These are phyloP conservation scores for Rotaria socialis DNA, from an alignment of 2,888 invertebrate genomes.

Conservation along the genomic window DNA sequence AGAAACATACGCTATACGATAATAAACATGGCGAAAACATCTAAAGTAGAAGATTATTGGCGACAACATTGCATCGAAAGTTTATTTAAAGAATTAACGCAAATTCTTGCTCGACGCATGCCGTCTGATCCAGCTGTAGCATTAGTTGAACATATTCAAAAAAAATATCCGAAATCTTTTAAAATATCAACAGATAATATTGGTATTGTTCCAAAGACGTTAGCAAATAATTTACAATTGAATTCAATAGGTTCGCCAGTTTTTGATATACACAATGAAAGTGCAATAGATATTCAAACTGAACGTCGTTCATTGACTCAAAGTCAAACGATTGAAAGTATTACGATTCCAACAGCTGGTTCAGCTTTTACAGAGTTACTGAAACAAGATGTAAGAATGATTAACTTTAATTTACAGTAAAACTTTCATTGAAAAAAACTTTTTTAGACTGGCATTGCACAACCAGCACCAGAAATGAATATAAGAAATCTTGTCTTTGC, in stretches of 20 bases:
- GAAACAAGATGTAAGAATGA: background rate
- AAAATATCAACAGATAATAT: background rate
- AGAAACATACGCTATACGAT: too few species aligned
- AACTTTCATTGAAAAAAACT: background rate
- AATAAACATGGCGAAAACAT: background rate
- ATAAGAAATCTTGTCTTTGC: background rate
- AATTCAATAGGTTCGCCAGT: background rate
- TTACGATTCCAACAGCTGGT: background rate
- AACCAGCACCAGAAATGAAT: background rate
- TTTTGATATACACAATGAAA: background rate
- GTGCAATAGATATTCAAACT: background rate
- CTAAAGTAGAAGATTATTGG: constrained; percentile 30
- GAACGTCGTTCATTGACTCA: background rate
- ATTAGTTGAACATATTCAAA: constrained; percentile 1
- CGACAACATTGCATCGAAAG: background rate
- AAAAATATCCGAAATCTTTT: constrained; percentile 28
- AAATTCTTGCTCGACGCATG: background rate
- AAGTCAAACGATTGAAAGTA: background rate
- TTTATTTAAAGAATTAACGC: constrained; percentile 33
- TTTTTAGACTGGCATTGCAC: background rate
- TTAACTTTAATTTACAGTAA: background rate
- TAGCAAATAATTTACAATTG: background rate
- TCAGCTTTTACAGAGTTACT: background rate
- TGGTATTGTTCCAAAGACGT: background rate
- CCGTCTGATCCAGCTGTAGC: background rate